phyloP scores from a whole-genome alignment of 2,888 invertebrate species.

The Chydorus sphaericus region DNA sequence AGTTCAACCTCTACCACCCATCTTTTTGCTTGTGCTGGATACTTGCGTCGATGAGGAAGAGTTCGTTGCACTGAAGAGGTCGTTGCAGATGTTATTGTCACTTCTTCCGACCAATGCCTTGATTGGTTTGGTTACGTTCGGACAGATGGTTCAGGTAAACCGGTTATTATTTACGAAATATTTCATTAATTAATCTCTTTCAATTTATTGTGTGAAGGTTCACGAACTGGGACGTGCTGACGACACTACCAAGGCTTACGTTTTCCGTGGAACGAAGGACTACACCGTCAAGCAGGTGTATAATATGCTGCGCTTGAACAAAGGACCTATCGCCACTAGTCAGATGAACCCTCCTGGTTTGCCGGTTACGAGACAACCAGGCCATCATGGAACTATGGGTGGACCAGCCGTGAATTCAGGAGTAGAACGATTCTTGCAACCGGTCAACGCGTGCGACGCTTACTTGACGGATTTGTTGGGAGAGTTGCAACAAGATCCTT shows the following conservation, averaged over 20 bases:
- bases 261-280: slow-evolving; percentile 97
- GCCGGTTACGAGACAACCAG: background rate
- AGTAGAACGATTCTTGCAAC: slow-evolving; percentile 65
- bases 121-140: slow-evolving; percentile 93
- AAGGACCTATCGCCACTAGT: slow-evolving; percentile 1
- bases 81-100: slow-evolving; percentile 87
- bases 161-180: slow-evolving; percentile 25
- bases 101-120: slow-evolving; percentile 88
- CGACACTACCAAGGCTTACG: slow-evolving; percentile 90
- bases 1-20: slow-evolving; percentile 80
- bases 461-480: slow-evolving; percentile 85
- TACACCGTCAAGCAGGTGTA: slow-evolving; percentile 89
- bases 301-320: slow-evolving; percentile 56
- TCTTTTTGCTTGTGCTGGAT: slow-evolving; percentile 89
- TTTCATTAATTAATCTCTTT: background rate
- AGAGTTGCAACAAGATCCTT: slow-evolving; percentile 73
- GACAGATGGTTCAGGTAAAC: slow-evolving; percentile 84
- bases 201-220: slow-evolving; percentile 30
- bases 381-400: slow-evolving; percentile 29
- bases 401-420: slow-evolving; percentile 12
- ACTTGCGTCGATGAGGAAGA: slow-evolving; percentile 98
- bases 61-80: slow-evolving; percentile 84
- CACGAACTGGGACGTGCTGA: slow-evolving; percentile 80
- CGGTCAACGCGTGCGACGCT: slow-evolving; percentile 89
- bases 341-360: background rate